Conservation (phyloP, 2,888 invertebrate species). For the Siphlonurus alternatus region DNA sequence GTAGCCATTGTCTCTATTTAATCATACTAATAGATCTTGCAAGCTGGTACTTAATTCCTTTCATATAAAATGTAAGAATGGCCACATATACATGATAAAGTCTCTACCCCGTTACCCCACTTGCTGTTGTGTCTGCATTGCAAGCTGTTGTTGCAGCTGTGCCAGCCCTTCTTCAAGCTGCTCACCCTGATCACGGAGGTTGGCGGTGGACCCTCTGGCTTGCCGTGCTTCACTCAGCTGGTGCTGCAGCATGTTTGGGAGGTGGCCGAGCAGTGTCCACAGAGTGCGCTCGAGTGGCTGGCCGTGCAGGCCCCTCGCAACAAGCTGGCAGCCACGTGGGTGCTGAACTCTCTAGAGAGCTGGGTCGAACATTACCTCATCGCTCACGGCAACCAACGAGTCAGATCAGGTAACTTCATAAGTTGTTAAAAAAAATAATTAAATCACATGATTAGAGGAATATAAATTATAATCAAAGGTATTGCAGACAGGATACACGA, state of each 20-base stretch:
- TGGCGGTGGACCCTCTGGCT: constrained; percentile 48
- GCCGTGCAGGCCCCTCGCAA: constrained; percentile 68
- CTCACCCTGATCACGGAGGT: constrained; percentile 74
- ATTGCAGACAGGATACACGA: no score
- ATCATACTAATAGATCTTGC: no score
- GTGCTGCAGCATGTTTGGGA: constrained; percentile 81
- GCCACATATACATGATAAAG: no score
- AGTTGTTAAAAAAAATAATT: neutral
- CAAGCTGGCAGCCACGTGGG: constrained; percentile 81
- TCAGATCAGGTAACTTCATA: constrained; percentile 46
- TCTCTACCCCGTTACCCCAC: no score
- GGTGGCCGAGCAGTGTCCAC: constrained; percentile 73
- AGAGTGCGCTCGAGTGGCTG: constrained; percentile 84
- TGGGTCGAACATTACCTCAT: constrained; percentile 85
- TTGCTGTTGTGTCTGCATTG: no score
- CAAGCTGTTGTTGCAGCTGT: constrained; percentile 36
- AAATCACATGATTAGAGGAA: no score
- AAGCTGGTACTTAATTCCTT: no score
- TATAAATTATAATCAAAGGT: no score
- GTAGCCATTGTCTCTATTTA: no score
- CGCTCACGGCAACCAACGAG: constrained; percentile 68
- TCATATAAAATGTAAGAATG: no score
- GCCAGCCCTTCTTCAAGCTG: constrained; percentile 83
- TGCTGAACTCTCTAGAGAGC: constrained; percentile 74
- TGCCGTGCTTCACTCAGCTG: constrained; percentile 82